phyloP scores from a whole-genome alignment of 1,140 invertebrate species.

The Pogonomyrmex californicus region DNA sequence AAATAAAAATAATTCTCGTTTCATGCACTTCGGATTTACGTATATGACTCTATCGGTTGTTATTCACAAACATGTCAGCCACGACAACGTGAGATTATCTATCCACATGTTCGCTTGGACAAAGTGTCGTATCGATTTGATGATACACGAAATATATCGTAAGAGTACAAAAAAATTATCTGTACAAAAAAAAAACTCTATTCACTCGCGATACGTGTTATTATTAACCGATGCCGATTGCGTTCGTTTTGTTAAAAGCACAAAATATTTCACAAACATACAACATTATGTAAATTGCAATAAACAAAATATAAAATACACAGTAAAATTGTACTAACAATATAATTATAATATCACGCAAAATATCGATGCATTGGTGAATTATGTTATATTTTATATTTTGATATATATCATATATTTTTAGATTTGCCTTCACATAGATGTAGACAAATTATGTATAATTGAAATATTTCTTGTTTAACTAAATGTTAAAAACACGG shows the following conservation, averaged over 20 bases:
- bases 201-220: not conserved
- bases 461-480: not conserved
- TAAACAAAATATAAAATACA: not conserved
- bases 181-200: not conserved
- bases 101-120: constrained; percentile 9
- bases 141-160: not conserved
- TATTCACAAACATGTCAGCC: not conserved
- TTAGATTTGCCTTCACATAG: not conserved
- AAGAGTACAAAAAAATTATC: constrained; percentile 3
- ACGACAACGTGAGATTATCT: constrained; percentile 23
- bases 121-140: not conserved
- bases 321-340: not conserved
- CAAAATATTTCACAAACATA: not conserved
- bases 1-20: constrained; percentile 1
- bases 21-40: not conserved
- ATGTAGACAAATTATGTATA: not conserved
- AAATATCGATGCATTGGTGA: not conserved
- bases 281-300: not conserved
- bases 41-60: not conserved
- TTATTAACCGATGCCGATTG: no score
- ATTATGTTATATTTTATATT: not conserved
- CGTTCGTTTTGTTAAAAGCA: not conserved
- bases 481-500: not conserved
- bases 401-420: not conserved
- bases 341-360: not conserved